A percentile compares a stretch with the other conserved stretches of the same genome.
Conservation (phyloP, 1,140 invertebrate genomes). For the Ostrea edulis region DNA sequence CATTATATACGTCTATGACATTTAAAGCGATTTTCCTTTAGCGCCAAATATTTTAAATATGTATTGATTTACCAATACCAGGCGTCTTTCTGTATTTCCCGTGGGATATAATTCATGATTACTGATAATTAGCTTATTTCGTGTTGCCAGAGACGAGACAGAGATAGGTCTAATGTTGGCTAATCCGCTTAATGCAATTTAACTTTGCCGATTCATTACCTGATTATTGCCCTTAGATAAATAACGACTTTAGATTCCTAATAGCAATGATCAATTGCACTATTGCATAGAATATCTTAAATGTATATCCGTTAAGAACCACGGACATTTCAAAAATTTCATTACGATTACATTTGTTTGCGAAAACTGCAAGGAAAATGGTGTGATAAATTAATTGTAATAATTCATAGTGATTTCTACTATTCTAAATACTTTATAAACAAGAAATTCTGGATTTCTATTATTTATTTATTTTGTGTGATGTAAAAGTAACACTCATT, state of each 20-base stretch:
- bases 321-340: too few species aligned
- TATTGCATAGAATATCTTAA: background rate
- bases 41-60: background rate
- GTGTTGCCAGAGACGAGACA: background rate
- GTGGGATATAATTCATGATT: background rate
- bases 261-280: background rate
- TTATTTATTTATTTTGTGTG: too few species aligned
- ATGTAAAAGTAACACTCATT: too few species aligned
- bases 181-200: slow-evolving; percentile 20
- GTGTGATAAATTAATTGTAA: too few species aligned
- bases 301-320: background rate
- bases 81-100: background rate
- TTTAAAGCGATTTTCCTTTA: background rate
- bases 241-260: background rate
- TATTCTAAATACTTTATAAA: too few species aligned
- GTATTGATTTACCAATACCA: slow-evolving; percentile 5
- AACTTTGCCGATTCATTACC: slow-evolving; percentile 11
- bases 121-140: background rate
- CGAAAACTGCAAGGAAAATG: too few species aligned
- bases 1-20: background rate
- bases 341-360: too few species aligned
- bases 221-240: slow-evolving; percentile 4
- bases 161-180: background rate
- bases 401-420: too few species aligned
- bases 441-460: too few species aligned